These are phyloP conservation scores for Carterocephalus palaemon DNA, from an alignment of 2,888 invertebrate species.

Conservation along the genomic window DNA sequence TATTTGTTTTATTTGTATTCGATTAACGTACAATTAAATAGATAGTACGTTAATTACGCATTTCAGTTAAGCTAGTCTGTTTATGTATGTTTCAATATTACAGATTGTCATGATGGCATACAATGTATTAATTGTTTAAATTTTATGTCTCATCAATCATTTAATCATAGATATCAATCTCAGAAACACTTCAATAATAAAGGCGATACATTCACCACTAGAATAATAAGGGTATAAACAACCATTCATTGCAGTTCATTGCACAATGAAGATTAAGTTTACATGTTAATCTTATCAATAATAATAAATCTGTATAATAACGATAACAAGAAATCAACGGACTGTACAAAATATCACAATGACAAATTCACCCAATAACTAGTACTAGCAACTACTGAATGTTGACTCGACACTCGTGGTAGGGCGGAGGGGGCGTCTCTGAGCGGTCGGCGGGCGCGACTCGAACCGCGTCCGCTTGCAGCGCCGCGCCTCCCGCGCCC, in stretches of 20 bases:
- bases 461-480: slow-evolving; percentile 55
- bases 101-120: too few species aligned
- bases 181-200: too few species aligned
- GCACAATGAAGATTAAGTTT: slow-evolving; percentile 6
- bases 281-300: slow-evolving; percentile 21
- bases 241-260: too few species aligned
- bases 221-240: too few species aligned
- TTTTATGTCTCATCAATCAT: too few species aligned
- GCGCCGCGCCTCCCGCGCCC: slow-evolving; percentile 41
- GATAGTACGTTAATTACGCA: neutral
- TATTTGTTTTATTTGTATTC: slow-evolving; percentile 26
- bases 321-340: slow-evolving; percentile 1
- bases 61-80: too few species aligned
- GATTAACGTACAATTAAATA: neutral
- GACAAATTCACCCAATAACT: neutral
- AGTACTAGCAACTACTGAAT: slow-evolving; percentile 32
- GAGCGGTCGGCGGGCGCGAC: slow-evolving; percentile 44
- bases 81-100: too few species aligned
- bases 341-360: slow-evolving; percentile 18
- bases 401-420: slow-evolving; percentile 60
- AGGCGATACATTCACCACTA: too few species aligned
- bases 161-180: too few species aligned
- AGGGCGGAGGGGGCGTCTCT: slow-evolving; percentile 73
- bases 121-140: too few species aligned
- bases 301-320: too few species aligned